Percentiles rank a stretch among this genome's conserved stretches.
These are phyloP conservation scores for Scortum barcoo DNA, from an alignment of 2,113 vertebrate species.

Conservation along the genomic window DNA sequence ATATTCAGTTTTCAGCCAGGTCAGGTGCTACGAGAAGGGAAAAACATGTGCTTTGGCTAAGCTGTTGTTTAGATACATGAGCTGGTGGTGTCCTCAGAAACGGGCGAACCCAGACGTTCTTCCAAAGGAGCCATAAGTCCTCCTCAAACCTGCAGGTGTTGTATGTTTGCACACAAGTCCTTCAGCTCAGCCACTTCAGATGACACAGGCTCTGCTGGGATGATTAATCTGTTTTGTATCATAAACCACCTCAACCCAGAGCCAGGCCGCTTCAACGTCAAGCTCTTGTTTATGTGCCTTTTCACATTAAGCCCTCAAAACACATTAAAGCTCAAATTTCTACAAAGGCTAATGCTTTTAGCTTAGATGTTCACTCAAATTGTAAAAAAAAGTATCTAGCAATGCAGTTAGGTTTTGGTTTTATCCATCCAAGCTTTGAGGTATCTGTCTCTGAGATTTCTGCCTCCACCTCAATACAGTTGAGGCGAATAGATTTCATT, in stretches of 20 bases:
- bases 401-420: neutral
- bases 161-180: slow-evolving; percentile 45
- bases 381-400: neutral
- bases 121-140: neutral
- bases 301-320: neutral
- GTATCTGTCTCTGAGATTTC: neutral
- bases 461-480: no score
- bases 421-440: no score
- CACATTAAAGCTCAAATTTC: neutral
- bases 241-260: neutral
- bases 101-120: neutral
- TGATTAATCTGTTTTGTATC: slow-evolving; percentile 38
- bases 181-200: slow-evolving; percentile 21
- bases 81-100: neutral
- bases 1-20: neutral
- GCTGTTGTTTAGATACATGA: slow-evolving; percentile 19
- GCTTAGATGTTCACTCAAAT: neutral
- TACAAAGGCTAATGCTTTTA: neutral
- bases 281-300: slow-evolving; percentile 17
- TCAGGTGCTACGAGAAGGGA: neutral
- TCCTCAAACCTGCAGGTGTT: slow-evolving; percentile 26
- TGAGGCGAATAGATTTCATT: no score
- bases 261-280: neutral
- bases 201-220: neutral
- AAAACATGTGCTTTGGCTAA: neutral